Conservation (phyloP, 2,888 invertebrate species). For the Autographa gamma region DNA sequence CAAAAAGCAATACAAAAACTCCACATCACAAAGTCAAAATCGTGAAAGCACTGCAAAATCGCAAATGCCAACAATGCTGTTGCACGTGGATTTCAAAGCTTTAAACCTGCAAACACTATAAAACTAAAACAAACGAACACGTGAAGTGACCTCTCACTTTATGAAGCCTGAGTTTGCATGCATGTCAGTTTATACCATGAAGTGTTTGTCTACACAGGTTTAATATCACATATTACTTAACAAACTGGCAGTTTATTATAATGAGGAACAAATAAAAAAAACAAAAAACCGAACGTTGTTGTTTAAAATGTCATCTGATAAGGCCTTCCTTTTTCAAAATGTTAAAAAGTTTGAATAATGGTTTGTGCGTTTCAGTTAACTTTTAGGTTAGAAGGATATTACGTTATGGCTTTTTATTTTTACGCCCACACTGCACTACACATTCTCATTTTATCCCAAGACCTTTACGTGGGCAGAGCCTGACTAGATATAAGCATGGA, state of each 20-base stretch:
- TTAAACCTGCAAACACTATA: slow-evolving; percentile 10
- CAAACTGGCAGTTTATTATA: neutral
- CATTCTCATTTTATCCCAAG: neutral
- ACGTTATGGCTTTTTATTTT: neutral
- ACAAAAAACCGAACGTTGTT: no score
- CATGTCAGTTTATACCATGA: slow-evolving; percentile 22
- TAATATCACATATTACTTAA: neutral
- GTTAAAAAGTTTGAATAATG: no score
- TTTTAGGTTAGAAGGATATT: neutral
- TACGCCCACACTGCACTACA: slow-evolving; percentile 1
- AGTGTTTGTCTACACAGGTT: slow-evolving; percentile 16
- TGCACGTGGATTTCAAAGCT: slow-evolving; percentile 14
- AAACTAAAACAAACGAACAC: slow-evolving; percentile 10
- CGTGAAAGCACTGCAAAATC: slow-evolving; percentile 15
- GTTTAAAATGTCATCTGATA: neutral
- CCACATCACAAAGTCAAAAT: neutral
- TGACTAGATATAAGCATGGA: neutral
- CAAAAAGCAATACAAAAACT: neutral
- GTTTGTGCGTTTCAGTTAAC: neutral
- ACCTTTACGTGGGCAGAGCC: neutral
- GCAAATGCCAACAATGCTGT: slow-evolving; percentile 13
- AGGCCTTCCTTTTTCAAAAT: neutral
- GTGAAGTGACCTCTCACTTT: slow-evolving; percentile 8
- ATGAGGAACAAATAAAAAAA: no score
- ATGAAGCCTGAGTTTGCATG: neutral